Conservation (phyloP, 2,797 vertebrate genomes). For the Enteromius radiatus region DNA sequence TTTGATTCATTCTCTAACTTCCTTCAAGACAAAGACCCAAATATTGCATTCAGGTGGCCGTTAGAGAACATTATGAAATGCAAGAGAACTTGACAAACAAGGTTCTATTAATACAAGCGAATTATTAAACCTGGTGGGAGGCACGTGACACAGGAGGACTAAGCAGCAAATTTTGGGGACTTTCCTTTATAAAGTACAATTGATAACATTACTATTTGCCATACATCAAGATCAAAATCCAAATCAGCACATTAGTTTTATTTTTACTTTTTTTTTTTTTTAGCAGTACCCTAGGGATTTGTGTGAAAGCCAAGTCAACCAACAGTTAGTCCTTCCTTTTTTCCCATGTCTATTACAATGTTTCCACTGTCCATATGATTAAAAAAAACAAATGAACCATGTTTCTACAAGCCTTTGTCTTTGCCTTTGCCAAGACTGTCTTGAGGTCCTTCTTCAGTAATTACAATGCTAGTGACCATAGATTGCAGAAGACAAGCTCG, state of each 20-base stretch:
- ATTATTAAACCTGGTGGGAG: background rate
- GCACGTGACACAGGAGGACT: background rate
- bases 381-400: background rate
- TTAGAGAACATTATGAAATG: background rate
- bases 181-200: background rate
- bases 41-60: background rate
- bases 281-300: background rate
- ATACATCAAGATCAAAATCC: background rate
- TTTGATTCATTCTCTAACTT: background rate
- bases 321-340: background rate
- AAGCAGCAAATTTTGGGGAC: background rate
- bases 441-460: conserved; percentile 10
- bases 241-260: background rate
- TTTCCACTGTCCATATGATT: background rate
- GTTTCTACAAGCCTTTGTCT: background rate
- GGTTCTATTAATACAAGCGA: background rate
- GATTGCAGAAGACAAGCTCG: conserved; percentile 44
- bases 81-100: background rate
- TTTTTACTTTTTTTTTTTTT: too few relatives aligned
- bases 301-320: background rate
- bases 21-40: background rate
- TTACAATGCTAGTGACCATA: conserved; percentile 33
- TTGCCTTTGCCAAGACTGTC: background rate
- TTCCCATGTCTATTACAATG: background rate
- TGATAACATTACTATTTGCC: background rate